phyloP scores from a whole-genome alignment of 2,888 invertebrate genomes.

The Xestia ashworthii region DNA sequence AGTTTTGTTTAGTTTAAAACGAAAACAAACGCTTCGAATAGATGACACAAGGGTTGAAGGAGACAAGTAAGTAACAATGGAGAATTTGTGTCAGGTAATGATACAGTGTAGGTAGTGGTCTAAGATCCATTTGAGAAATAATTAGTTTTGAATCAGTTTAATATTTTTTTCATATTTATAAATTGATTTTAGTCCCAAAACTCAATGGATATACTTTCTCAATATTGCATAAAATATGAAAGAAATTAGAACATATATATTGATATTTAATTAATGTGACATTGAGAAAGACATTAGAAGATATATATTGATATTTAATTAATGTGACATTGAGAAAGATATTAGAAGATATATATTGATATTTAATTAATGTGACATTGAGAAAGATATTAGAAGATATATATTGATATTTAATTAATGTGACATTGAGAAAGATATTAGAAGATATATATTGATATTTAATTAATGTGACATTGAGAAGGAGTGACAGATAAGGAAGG shows the following conservation, averaged over 20 bases:
- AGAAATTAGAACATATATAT: not conserved
- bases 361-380: not conserved
- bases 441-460: not conserved
- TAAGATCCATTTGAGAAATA: too few relatives aligned
- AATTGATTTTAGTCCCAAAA: not conserved
- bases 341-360: not conserved
- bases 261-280: not conserved
- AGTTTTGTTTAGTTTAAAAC: constrained; percentile 11
- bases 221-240: not conserved
- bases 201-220: too few relatives aligned
- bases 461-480: not conserved
- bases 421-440: not conserved
- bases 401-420: not conserved
- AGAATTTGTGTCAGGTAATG: not conserved
- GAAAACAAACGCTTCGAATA: not conserved
- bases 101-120: not conserved
- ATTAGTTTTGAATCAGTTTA: not conserved
- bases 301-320: not conserved
- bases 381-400: not conserved
- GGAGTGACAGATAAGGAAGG: not conserved
- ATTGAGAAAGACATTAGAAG: not conserved
- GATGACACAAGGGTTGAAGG: not conserved
- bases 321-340: not conserved
- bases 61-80: not conserved
- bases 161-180: not conserved